Evolutionary conservation across 2,113 vertebrate species (phyloP).

Genomic region (Ageneiosus marmoratus): DNA sequence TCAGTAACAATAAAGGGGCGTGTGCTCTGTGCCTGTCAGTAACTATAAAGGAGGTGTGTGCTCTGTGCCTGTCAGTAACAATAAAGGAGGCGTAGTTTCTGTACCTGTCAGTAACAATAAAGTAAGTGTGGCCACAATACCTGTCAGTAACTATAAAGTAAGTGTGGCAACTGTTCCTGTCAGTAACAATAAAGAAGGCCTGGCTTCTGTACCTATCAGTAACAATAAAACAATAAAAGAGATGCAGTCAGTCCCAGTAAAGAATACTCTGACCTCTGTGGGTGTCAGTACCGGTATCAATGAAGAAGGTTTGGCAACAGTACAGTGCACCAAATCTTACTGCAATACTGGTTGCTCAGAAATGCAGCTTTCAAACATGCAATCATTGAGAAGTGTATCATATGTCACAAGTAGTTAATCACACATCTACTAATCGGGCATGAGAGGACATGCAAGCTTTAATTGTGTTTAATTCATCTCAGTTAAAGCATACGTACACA

Average conservation of each 20-base stretch:
- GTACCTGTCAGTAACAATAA: neutral
- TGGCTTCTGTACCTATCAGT: neutral
- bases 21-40: neutral
- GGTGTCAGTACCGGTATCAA: neutral
- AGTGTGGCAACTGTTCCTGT: neutral
- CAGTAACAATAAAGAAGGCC: neutral
- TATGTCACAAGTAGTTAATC: neutral
- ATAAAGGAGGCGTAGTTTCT: neutral
- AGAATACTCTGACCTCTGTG: neutral
- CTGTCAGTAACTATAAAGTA: too few species aligned
- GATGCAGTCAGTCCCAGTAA: neutral
- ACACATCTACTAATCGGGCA: too few species aligned
- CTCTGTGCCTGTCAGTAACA: neutral
- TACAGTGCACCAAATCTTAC: too few species aligned
- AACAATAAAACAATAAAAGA: neutral
- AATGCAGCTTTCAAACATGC: neutral
- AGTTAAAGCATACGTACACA: slow-evolving; percentile 72
- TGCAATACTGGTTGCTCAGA: neutral
- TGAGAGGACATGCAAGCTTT: neutral
- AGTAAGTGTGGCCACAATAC: neutral
- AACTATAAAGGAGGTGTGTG: neutral
- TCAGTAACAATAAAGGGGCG: neutral
- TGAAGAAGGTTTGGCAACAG: neutral
- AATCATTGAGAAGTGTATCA: neutral
- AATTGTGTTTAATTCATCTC: neutral